Evolutionary conservation across 2,113 vertebrate species (phyloP).

Genomic region (Butastur rufipennis): DNA sequence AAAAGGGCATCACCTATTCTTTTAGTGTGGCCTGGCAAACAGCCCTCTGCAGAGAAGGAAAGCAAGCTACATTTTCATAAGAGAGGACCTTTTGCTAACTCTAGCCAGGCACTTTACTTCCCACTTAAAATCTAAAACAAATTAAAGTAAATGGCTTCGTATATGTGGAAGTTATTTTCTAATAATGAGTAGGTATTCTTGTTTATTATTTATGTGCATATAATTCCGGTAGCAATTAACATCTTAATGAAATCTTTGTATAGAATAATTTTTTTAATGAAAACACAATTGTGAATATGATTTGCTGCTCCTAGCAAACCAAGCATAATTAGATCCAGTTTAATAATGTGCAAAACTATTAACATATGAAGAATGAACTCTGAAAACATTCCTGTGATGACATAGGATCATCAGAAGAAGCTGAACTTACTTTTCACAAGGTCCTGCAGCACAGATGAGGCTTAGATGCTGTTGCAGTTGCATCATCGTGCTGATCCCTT

Average conservation of each 20-base stretch:
- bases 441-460: neutral
- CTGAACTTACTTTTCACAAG: constrained; percentile 17
- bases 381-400: constrained; percentile 19
- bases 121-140: constrained; percentile 3
- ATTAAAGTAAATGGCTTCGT: constrained; percentile 13
- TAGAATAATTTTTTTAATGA: constrained; percentile 33
- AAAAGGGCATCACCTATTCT: neutral
- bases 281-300: constrained; percentile 47
- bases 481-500: neutral
- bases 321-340: constrained; percentile 57
- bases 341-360: constrained; percentile 37
- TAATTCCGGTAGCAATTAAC: constrained; percentile 55
- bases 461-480: neutral
- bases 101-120: neutral
- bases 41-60: neutral
- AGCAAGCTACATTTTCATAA: neutral
- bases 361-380: constrained; percentile 52
- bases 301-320: constrained; percentile 46
- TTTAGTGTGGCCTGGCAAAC: neutral
- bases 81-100: neutral
- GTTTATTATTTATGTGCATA: constrained; percentile 55
- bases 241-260: constrained; percentile 49
- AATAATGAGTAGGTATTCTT: constrained; percentile 31
- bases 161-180: constrained; percentile 26
- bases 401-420: constrained; percentile 28